Evolutionary conservation across 2,113 vertebrate species (phyloP).

Genomic region (Scopus umbretta): DNA sequence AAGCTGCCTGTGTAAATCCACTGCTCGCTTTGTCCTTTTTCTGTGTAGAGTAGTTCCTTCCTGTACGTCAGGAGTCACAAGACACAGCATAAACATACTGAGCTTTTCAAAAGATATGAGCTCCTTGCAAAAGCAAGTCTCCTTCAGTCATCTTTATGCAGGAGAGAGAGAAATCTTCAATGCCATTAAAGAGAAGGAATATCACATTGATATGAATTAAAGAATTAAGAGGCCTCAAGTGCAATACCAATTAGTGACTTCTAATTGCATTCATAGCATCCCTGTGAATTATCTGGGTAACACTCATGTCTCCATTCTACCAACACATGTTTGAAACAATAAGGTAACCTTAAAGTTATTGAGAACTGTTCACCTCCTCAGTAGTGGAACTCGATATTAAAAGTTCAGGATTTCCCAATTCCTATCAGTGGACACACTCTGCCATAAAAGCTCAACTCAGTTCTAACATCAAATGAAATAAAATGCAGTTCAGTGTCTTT

Average conservation of each 20-base stretch:
- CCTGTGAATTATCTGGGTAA: neutral
- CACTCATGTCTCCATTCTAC: neutral
- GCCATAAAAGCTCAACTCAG: neutral
- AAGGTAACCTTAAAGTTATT: neutral
- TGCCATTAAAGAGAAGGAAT: neutral
- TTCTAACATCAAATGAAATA: neutral
- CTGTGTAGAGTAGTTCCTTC: neutral
- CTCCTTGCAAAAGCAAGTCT: neutral
- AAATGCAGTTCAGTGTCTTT: neutral
- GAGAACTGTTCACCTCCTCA: neutral
- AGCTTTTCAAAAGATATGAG: neutral
- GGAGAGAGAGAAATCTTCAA: neutral
- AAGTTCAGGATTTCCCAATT: neutral
- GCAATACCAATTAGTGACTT: neutral
- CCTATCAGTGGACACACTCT: neutral
- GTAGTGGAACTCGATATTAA: neutral
- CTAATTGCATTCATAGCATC: neutral
- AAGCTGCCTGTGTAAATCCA: neutral
- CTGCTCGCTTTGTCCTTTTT: neutral
- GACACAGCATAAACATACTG: neutral
- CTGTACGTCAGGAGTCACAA: rapidly evolving
- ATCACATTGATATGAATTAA: neutral
- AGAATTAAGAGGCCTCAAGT: neutral
- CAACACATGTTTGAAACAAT: neutral
- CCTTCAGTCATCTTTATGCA: neutral